phyloP scores from a whole-genome alignment of 2,888 invertebrate species.

The Hemistola chrysoprasaria region DNA sequence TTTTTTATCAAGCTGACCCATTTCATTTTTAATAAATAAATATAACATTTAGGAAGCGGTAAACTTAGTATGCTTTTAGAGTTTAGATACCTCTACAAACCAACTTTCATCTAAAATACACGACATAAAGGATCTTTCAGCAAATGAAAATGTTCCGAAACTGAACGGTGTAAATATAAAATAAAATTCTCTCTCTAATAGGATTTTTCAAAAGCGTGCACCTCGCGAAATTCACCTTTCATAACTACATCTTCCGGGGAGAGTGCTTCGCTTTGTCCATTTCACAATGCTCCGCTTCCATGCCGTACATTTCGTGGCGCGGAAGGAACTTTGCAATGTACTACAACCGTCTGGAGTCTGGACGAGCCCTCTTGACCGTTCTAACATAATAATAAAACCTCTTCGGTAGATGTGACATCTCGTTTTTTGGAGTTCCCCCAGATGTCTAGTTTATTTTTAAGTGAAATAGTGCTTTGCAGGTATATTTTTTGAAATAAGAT shows the following conservation, averaged over 20 bases:
- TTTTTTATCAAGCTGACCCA: too few relatives aligned
- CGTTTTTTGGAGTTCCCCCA: slow-evolving; percentile 53
- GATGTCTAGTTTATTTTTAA: slow-evolving; percentile 17
- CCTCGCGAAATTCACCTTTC: slow-evolving; percentile 56
- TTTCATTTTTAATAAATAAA: too few relatives aligned
- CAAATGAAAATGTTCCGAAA: background rate
- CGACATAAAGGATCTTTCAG: too few relatives aligned
- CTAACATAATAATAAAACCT: slow-evolving; percentile 79
- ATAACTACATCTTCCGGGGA: slow-evolving; percentile 58
- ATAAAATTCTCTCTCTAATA: slow-evolving; percentile 4
- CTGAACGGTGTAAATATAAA: background rate
- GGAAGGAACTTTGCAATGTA: slow-evolving; percentile 59
- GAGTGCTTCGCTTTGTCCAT: slow-evolving; percentile 48
- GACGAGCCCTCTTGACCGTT: slow-evolving; percentile 52
- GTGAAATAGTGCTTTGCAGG: slow-evolving; percentile 7
- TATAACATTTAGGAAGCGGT: too few relatives aligned
- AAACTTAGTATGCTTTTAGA: too few relatives aligned
- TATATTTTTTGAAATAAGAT: background rate
- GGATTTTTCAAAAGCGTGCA: slow-evolving; percentile 54
- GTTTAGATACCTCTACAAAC: background rate
- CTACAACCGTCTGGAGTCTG: slow-evolving; percentile 54
- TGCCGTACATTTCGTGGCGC: slow-evolving; percentile 27
- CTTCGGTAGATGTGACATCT: slow-evolving; percentile 59
- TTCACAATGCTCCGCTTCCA: slow-evolving; percentile 56
- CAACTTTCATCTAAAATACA: too few relatives aligned